Conservation (phyloP, 2,797 vertebrate genomes). For the Cirrhinus mrigala region DNA sequence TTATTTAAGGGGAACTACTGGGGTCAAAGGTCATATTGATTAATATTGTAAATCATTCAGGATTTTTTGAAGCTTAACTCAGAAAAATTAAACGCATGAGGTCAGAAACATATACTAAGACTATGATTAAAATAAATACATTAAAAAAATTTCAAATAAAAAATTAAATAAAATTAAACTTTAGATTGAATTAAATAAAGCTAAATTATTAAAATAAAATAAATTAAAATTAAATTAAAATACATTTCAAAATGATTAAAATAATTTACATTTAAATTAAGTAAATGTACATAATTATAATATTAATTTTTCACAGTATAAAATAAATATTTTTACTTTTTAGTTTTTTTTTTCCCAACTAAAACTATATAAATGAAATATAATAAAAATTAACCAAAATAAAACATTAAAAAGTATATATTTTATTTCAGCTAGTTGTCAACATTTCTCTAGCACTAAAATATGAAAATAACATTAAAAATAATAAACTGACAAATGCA, state of each 20-base stretch:
- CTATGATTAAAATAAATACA: background rate
- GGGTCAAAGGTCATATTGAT: slow-evolving; percentile 24
- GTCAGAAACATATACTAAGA: background rate
- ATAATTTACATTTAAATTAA: background rate
- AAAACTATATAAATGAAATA: no score
- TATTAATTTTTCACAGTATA: background rate
- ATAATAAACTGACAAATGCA: no score
- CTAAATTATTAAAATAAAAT: no score
- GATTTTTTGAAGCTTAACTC: slow-evolving; percentile 10
- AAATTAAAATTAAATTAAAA: background rate
- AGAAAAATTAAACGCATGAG: background rate
- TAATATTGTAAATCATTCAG: slow-evolving; percentile 16
- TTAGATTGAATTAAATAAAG: no score
- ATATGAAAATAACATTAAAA: no score
- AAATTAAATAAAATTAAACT: no score
- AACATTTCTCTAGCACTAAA: no score
- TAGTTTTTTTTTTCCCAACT: no score
- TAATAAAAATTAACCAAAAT: no score
- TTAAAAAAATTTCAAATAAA: background rate
- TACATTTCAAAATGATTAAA: no score
- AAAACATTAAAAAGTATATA: no score
- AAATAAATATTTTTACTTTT: background rate
- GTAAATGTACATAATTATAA: background rate
- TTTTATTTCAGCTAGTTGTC: no score
- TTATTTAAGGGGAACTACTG: background rate